phyloP scores from a whole-genome alignment of 1,140 invertebrate species.

The Drosophila tani region DNA sequence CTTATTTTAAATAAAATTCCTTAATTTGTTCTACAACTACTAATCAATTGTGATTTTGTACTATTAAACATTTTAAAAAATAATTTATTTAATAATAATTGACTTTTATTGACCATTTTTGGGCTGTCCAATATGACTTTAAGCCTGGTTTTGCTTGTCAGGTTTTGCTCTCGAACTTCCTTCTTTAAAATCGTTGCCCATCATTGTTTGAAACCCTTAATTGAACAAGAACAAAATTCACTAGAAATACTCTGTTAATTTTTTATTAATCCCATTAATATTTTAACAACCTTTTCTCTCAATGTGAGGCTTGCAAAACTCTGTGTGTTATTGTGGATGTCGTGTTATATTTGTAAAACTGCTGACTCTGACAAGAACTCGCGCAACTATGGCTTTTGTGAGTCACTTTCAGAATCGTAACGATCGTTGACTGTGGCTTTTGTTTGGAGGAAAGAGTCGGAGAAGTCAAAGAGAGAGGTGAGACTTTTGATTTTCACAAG shows the following conservation, averaged over 20 bases:
- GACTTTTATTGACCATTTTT: no score
- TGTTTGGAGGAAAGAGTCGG: slow-evolving; percentile 12
- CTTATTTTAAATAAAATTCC: background rate
- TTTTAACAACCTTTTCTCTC: slow-evolving; percentile 16
- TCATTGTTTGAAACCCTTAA: background rate
- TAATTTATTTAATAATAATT: background rate
- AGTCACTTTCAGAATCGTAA: slow-evolving; percentile 46
- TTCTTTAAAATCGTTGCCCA: no score
- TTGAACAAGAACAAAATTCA: no score
- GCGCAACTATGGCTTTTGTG: slow-evolving; percentile 44
- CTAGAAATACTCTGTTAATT: background rate
- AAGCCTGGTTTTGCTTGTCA: background rate
- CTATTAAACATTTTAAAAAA: background rate
- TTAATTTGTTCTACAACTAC: background rate
- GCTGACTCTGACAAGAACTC: slow-evolving; percentile 58
- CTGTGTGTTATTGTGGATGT: slow-evolving; percentile 27
- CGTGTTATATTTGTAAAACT: slow-evolving; percentile 53
- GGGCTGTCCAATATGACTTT: no score
- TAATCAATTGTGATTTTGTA: background rate
- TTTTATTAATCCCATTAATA: background rate
- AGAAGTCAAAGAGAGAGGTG: slow-evolving; percentile 14
- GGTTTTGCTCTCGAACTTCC: no score
- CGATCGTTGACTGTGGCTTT: slow-evolving; percentile 50
- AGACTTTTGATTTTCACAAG: slow-evolving; percentile 51
- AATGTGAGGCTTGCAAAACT: slow-evolving; percentile 66